Conservation (phyloP, 2,113 vertebrate species). For the Eonycteris spelaea region DNA sequence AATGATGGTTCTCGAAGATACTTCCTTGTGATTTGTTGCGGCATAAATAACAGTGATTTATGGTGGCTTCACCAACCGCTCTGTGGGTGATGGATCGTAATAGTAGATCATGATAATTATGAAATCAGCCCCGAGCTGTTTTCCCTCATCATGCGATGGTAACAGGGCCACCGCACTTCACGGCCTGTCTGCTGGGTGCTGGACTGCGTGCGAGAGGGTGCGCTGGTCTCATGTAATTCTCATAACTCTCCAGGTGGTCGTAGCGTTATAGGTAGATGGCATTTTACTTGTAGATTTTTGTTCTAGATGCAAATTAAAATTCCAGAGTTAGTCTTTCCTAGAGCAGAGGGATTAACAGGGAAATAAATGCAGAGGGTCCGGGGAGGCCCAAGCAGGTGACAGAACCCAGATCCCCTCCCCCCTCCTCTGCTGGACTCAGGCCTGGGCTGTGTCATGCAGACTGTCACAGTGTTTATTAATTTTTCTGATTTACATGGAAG, state of each 20-base stretch:
- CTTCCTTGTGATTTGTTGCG: conserved; percentile 80
- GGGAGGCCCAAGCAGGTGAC: conserved; percentile 20
- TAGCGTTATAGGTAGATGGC: conserved; percentile 50
- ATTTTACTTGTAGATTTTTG: conserved; percentile 69
- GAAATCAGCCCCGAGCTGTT: conserved; percentile 78
- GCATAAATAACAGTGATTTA: conserved; percentile 85
- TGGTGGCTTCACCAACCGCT: conserved; percentile 76
- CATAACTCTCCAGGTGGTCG: conserved; percentile 64
- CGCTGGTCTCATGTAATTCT: conserved; percentile 41
- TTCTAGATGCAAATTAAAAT: conserved; percentile 44
- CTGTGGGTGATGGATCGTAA: conserved; percentile 82
- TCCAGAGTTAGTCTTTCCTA: background rate
- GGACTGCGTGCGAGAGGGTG: conserved; percentile 59
- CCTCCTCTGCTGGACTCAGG: background rate
- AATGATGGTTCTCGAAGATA: conserved; percentile 78
- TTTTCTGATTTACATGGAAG: conserved; percentile 58
- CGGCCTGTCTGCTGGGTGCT: conserved; percentile 71
- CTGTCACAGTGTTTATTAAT: conserved; percentile 61
- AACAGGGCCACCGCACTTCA: conserved; percentile 52
- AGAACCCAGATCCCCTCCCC: conserved; percentile 35
- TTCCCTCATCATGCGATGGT: conserved; percentile 78
- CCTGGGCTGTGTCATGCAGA: conserved; percentile 56
- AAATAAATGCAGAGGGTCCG: background rate
- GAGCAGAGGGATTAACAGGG: background rate
- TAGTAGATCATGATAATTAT: conserved; percentile 83